Percentiles rank a stretch among this genome's conserved stretches.
Evolutionary conservation across 2,113 vertebrate genomes (phyloP).

Genomic region (Bucco capensis): DNA sequence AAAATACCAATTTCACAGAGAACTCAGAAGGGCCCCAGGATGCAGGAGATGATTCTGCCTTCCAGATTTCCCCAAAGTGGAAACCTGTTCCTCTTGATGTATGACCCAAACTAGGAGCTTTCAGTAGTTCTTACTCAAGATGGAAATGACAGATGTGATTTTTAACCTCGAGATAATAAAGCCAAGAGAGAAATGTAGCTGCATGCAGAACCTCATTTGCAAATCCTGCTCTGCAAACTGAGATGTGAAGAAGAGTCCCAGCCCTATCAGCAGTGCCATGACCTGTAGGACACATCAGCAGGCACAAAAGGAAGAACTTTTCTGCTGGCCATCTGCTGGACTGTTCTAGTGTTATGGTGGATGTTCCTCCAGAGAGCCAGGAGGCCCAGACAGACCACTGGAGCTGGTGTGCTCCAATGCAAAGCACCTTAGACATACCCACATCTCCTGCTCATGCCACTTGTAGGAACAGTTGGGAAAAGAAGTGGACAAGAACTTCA

Average conservation of each 20-base stretch:
- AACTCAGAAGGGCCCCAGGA: background rate
- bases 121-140: background rate
- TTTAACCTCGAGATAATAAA: background rate
- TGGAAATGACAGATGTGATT: background rate
- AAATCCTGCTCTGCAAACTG: background rate
- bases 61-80: background rate
- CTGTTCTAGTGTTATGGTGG: background rate
- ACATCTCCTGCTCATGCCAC: background rate
- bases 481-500: background rate
- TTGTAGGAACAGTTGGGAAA: background rate
- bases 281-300: background rate
- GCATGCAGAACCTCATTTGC: background rate
- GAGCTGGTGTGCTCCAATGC: background rate
- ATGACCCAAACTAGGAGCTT: background rate
- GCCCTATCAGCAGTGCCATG: background rate
- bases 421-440: background rate
- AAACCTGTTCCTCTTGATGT: background rate
- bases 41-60: background rate
- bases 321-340: background rate
- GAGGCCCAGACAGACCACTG: background rate
- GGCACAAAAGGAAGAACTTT: background rate
- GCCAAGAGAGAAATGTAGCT: background rate
- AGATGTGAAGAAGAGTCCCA: background rate
- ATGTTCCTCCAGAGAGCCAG: background rate
- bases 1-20: background rate